Conservation (phyloP, 1,140 invertebrate species). For the Tyrophagus putrescentiae region DNA sequence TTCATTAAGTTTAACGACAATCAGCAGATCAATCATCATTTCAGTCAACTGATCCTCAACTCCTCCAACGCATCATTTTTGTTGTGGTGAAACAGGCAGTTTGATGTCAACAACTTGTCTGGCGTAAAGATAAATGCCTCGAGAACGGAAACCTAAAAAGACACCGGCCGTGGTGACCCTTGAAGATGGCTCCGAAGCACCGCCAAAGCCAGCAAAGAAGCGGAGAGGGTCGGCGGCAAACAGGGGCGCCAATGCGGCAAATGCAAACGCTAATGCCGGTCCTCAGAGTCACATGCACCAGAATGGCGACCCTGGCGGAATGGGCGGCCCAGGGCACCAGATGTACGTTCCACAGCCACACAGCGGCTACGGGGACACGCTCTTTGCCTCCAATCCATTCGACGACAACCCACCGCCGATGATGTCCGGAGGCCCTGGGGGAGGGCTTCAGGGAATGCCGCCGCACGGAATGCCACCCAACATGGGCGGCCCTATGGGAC, state of each 20-base stretch:
- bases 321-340: not conserved
- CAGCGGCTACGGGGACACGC: conserved; percentile 66
- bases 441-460: too few relatives aligned
- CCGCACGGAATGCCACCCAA: conserved; percentile 39
- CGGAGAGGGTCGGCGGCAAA: conserved; percentile 2
- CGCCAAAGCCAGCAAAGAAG: not conserved
- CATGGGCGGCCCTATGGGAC: conserved; percentile 30
- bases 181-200: conserved; percentile 9
- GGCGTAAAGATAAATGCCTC: not conserved
- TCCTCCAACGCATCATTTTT: not conserved
- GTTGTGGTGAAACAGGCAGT: not conserved
- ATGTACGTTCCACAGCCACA: conserved; percentile 26
- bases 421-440: too few relatives aligned
- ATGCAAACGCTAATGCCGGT: not conserved
- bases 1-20: too few relatives aligned
- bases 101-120: not conserved
- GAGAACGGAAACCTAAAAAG: conserved; percentile 6
- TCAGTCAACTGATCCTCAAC: too few relatives aligned
- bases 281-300: not conserved
- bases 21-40: too few relatives aligned
- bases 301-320: not conserved
- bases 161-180: not conserved
- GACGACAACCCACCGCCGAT: conserved; percentile 62
- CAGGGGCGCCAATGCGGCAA: not conserved
- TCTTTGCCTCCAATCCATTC: conserved; percentile 85